Conservation (phyloP, 2,888 invertebrate genomes). For the Eulithis prunata region DNA sequence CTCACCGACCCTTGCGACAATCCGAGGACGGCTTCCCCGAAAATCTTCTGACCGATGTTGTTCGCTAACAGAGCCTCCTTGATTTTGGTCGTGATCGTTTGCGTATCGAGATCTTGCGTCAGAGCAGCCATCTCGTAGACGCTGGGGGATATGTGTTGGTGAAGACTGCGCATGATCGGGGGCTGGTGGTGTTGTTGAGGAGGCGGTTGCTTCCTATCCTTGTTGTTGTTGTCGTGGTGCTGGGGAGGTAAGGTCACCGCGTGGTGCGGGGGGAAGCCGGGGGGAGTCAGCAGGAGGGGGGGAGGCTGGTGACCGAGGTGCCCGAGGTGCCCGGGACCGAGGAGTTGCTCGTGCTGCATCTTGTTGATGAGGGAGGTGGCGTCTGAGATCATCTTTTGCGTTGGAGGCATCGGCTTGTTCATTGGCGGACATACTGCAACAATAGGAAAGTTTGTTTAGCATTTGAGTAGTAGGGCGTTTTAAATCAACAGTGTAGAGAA, state of each 20-base stretch:
- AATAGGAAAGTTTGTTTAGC: constrained; percentile 38
- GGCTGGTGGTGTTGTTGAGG: constrained; percentile 86
- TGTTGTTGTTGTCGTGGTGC: constrained; percentile 84
- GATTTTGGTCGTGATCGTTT: constrained; percentile 97
- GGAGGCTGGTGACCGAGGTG: constrained; percentile 82
- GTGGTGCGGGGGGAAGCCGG: constrained; percentile 91
- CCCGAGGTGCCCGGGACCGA: constrained; percentile 82
- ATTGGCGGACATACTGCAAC: constrained; percentile 86
- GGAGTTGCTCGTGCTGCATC: constrained; percentile 88
- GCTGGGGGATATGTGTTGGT: constrained; percentile 95
- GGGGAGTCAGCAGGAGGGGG: constrained; percentile 89
- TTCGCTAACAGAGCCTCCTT: constrained; percentile 98
- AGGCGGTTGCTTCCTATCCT: constrained; percentile 83
- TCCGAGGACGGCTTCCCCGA: constrained; percentile 98
- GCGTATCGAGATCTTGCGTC: constrained; percentile 98
- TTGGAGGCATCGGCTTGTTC: constrained; percentile 91
- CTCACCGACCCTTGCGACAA: constrained; percentile 98
- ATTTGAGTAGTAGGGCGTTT: neutral
- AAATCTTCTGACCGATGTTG: constrained; percentile 99
- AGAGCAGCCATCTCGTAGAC: constrained; percentile 99
- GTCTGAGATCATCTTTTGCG: constrained; percentile 91
- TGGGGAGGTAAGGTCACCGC: constrained; percentile 87
- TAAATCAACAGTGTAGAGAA: neutral
- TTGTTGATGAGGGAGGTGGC: constrained; percentile 87
- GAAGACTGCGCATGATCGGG: constrained; percentile 88